Evolutionary conservation across 1,140 invertebrate species (phyloP).

Genomic region (Drosophila sucinea): DNA sequence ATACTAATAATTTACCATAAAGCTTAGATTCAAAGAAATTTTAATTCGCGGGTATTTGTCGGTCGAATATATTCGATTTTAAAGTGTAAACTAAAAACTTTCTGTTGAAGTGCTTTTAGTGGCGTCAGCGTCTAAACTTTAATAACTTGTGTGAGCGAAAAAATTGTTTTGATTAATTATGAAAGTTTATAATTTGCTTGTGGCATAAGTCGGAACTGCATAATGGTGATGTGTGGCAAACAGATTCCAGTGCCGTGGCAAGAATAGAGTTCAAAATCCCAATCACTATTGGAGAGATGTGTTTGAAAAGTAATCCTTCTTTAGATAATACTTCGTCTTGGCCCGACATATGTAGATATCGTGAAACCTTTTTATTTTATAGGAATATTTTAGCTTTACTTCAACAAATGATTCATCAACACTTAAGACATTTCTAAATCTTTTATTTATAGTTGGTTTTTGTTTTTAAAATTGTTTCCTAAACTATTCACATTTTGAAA

Average conservation of each 20-base stretch:
- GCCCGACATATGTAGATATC: too few species aligned
- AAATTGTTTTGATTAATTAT: slow-evolving; percentile 49
- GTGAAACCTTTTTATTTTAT: too few species aligned
- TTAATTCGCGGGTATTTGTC: background rate
- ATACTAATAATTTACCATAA: too few species aligned
- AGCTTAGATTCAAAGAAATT: too few species aligned
- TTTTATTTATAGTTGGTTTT: too few species aligned
- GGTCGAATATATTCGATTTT: background rate
- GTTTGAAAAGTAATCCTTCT: too few species aligned
- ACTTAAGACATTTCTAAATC: too few species aligned
- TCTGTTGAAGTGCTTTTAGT: slow-evolving; percentile 34
- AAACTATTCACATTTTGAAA: too few species aligned
- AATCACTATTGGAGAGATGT: background rate
- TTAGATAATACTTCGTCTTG: too few species aligned
- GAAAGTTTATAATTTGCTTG: slow-evolving; percentile 45
- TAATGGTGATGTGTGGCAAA: slow-evolving; percentile 9
- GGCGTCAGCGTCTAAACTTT: slow-evolving; percentile 39
- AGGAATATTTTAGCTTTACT: too few species aligned
- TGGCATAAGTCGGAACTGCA: slow-evolving; percentile 37
- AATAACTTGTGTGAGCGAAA: slow-evolving; percentile 8
- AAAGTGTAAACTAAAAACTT: slow-evolving; percentile 23
- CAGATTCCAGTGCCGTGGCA: background rate
- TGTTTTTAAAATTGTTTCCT: too few species aligned
- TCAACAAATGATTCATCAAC: too few species aligned
- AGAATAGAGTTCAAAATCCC: background rate